Percentiles rank a stretch among this genome's conserved stretches.
These are phyloP conservation scores for Philonicus albiceps DNA, from an alignment of 2,888 invertebrate genomes.

Conservation along the genomic window DNA sequence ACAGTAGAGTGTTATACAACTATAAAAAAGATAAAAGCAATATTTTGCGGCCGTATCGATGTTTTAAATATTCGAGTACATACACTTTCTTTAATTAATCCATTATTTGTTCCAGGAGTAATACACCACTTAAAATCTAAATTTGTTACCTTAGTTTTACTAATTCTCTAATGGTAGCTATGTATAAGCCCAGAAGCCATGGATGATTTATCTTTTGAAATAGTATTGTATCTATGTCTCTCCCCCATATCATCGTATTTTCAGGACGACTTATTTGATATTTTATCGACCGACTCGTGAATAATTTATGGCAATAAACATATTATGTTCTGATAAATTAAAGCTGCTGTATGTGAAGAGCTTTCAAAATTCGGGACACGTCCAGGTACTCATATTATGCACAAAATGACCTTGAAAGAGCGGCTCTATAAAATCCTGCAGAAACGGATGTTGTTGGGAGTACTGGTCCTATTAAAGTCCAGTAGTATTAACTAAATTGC, in stretches of 20 bases:
- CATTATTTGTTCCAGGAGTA: not conserved
- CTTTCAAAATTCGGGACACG: not conserved
- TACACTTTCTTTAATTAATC: not conserved
- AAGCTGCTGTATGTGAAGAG: not conserved
- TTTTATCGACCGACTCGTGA: not conserved
- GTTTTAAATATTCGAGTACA: too few relatives aligned
- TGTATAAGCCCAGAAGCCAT: not conserved
- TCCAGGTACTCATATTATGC: not conserved
- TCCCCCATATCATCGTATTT: not conserved
- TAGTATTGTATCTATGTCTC: not conserved
- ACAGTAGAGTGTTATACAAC: too few relatives aligned
- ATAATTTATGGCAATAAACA: not conserved
- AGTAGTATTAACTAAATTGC: conserved; percentile 19
- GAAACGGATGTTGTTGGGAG: not conserved
- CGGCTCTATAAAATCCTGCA: not conserved
- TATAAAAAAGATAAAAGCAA: too few relatives aligned
- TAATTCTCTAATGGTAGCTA: not conserved
- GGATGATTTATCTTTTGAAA: not conserved
- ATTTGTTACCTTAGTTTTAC: not conserved
- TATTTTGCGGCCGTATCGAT: too few relatives aligned
- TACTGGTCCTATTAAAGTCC: not conserved
- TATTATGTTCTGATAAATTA: not conserved
- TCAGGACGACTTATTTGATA: not conserved
- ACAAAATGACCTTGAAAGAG: not conserved
- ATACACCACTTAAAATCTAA: not conserved